phyloP scores from a whole-genome alignment of 2,113 vertebrate genomes.

The Poecile atricapillus region DNA sequence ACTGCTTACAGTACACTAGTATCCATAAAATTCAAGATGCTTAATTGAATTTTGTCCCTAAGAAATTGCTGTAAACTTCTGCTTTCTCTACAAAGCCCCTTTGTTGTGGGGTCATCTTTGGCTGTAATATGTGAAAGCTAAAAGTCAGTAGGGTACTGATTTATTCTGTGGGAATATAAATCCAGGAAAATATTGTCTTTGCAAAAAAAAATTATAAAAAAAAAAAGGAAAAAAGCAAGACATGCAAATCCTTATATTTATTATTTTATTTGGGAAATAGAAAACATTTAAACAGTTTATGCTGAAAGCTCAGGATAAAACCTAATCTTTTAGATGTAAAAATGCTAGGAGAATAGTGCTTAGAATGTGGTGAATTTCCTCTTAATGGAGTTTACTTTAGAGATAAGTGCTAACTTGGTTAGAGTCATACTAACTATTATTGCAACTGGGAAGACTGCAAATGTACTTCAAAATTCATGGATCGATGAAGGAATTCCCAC shows the following conservation, averaged over 20 bases:
- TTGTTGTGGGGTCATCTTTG: not conserved
- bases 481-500: not conserved
- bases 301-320: not conserved
- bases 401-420: not conserved
- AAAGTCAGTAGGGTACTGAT: not conserved
- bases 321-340: not conserved
- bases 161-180: not conserved
- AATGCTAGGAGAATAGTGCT: not conserved
- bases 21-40: not conserved
- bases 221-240: accelerated
- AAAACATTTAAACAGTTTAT: not conserved
- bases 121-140: not conserved
- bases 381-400: not conserved
- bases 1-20: not conserved
- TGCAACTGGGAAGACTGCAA: not conserved
- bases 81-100: not conserved
- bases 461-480: not conserved
- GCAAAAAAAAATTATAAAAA: not conserved
- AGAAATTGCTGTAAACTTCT: not conserved
- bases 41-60: not conserved
- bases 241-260: not conserved
- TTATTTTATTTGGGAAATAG: not conserved
- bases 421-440: not conserved
- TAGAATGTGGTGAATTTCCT: not conserved
- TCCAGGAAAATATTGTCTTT: not conserved